Conservation (phyloP, 2,888 invertebrate genomes). For the Strigamia transsilvanica region DNA sequence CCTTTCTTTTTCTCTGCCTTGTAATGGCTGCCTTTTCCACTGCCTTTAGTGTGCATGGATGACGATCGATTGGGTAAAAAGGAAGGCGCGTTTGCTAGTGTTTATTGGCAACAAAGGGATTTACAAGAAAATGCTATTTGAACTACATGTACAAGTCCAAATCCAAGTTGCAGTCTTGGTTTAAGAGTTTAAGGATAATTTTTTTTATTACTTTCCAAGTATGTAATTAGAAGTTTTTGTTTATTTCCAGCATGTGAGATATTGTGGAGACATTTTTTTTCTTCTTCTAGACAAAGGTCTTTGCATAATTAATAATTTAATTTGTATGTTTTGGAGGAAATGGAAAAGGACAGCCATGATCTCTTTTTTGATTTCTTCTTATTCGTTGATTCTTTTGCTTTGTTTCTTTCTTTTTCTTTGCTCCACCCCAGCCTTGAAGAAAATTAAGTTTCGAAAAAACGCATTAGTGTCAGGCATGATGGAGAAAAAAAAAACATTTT, state of each 20-base stretch:
- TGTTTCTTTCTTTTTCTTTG: conserved; percentile 5
- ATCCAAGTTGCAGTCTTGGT: neutral
- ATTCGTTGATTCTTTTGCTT: neutral
- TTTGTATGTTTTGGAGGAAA: neutral
- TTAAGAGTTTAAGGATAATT: neutral
- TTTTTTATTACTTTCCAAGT: neutral
- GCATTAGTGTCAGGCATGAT: conserved; percentile 48
- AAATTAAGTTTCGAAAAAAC: conserved; percentile 49
- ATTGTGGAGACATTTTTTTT: neutral
- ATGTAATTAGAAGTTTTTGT: neutral
- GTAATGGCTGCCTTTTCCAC: conserved; percentile 41
- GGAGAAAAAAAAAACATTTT: conserved; percentile 47
- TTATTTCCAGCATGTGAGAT: neutral
- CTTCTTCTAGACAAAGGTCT: neutral
- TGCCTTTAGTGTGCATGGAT: conserved; percentile 45
- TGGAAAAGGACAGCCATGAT: neutral
- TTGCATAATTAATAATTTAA: conserved; percentile 37
- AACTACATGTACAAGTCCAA: conserved; percentile 27
- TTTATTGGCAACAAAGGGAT: conserved; percentile 50
- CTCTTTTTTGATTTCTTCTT: neutral
- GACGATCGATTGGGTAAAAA: conserved; percentile 43
- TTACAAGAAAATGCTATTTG: conserved; percentile 52
- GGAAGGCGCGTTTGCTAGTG: conserved; percentile 31
- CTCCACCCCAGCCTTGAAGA: conserved; percentile 48
- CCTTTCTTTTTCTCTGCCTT: conserved; percentile 42